Percentiles rank a stretch among this genome's conserved stretches.
These are phyloP conservation scores for Hypothenemus hampei DNA, from an alignment of 1,140 invertebrate species.

Conservation along the genomic window DNA sequence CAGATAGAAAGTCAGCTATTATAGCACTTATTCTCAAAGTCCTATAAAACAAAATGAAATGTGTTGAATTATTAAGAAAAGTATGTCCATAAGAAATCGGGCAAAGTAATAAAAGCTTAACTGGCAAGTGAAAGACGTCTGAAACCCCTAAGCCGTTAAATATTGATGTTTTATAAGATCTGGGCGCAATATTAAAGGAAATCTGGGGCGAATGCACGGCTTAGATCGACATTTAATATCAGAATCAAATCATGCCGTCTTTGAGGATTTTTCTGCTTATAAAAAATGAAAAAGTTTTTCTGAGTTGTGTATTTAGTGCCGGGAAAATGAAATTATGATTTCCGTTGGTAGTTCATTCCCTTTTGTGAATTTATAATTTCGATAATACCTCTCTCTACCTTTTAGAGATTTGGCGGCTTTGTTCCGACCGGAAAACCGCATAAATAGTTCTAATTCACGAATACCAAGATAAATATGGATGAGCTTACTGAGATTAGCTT, in stretches of 20 bases:
- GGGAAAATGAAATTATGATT: no score
- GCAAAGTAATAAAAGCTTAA: slow-evolving; percentile 23
- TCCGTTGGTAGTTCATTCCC: no score
- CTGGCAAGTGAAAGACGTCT: slow-evolving; percentile 15
- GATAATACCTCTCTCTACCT: no score
- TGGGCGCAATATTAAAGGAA: slow-evolving; percentile 24
- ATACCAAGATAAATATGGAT: not conserved
- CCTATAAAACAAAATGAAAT: slow-evolving; percentile 14
- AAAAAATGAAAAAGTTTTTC: no score
- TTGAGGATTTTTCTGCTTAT: no score
- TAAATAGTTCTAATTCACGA: no score
- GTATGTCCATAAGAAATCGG: not conserved
- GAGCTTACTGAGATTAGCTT: not conserved
- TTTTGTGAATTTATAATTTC: no score
- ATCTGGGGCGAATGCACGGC: slow-evolving; percentile 27
- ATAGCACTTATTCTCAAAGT: no score
- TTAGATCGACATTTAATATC: slow-evolving; percentile 17
- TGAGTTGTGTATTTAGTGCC: no score
- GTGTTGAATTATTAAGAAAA: slow-evolving; percentile 15
- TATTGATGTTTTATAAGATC: slow-evolving; percentile 22
- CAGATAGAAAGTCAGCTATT: no score
- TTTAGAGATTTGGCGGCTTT: no score
- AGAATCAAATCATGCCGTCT: slow-evolving; percentile 9
- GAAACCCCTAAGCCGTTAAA: slow-evolving; percentile 17
- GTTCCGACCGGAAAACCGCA: no score